Evolutionary conservation across 1,140 invertebrate species (phyloP).

Genomic region (Musca domestica): DNA sequence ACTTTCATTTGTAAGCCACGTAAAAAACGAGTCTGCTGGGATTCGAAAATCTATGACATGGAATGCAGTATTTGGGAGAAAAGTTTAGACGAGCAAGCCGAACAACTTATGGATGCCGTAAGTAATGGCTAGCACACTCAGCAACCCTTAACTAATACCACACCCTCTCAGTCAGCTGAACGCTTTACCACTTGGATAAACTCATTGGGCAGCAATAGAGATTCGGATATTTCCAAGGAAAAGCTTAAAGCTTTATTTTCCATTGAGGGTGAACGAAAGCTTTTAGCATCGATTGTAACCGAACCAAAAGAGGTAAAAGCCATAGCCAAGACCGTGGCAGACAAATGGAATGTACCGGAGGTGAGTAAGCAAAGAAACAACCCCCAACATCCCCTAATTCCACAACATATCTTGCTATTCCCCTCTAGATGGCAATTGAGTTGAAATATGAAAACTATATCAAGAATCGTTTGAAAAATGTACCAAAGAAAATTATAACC

Average conservation of each 20-base stretch:
- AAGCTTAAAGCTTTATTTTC: constrained; percentile 48
- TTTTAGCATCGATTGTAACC: constrained; percentile 45
- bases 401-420: not conserved
- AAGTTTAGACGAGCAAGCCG: constrained; percentile 47
- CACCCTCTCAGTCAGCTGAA: constrained; percentile 41
- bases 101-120: constrained; percentile 51
- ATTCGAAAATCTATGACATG: constrained; percentile 30
- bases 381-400: not conserved
- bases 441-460: constrained; percentile 47
- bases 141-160: not conserved
- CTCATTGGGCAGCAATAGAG: constrained; percentile 41
- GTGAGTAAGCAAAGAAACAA: constrained; percentile 28
- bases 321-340: constrained; percentile 46
- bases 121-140: constrained; percentile 3
- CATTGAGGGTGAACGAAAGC: constrained; percentile 46
- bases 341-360: constrained; percentile 50
- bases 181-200: constrained; percentile 49
- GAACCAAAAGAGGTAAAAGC: constrained; percentile 51
- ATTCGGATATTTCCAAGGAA: constrained; percentile 40
- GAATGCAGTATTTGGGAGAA: constrained; percentile 29
- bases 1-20: constrained; percentile 36
- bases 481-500: constrained; percentile 30
- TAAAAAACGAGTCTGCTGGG: constrained; percentile 29
- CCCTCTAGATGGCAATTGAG: constrained; percentile 46
- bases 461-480: constrained; percentile 35